Evolutionary conservation across 92 coral and sea anemone genomes (phyloP).

Genomic region (Parazoanthus swiftii): DNA sequence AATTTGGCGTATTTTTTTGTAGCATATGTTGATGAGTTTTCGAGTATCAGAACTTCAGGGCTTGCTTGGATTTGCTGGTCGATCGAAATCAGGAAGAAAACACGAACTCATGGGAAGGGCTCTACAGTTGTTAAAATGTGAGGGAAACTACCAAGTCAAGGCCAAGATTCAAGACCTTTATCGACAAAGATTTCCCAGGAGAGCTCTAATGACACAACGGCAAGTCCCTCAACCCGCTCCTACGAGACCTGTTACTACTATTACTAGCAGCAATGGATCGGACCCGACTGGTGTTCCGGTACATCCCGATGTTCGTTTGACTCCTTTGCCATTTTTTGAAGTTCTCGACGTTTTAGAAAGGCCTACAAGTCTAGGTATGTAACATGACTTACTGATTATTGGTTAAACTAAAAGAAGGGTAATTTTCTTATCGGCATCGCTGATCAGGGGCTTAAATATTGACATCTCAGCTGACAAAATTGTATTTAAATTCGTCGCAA

Average conservation of each 20-base stretch:
- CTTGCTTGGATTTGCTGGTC: constrained; percentile 92
- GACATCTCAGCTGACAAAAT: neutral
- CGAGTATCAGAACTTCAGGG: constrained; percentile 97
- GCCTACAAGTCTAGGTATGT: constrained; percentile 94
- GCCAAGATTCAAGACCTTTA: constrained; percentile 88
- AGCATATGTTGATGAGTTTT: constrained; percentile 99
- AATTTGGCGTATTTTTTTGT: constrained; percentile 24
- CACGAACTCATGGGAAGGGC: constrained; percentile 98
- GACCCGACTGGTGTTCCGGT: constrained; percentile 81
- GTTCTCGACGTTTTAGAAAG: constrained; percentile 91
- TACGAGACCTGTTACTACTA: constrained; percentile 52
- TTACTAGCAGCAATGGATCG: constrained; percentile 43
- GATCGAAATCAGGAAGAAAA: constrained; percentile 97
- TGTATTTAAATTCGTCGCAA: neutral
- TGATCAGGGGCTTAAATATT: neutral
- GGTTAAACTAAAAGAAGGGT: neutral
- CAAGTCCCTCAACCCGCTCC: constrained; percentile 50
- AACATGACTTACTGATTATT: neutral
- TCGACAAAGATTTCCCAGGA: constrained; percentile 89
- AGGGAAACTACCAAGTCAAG: constrained; percentile 79
- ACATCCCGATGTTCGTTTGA: constrained; percentile 90
- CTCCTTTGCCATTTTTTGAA: constrained; percentile 85
- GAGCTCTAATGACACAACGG: constrained; percentile 60
- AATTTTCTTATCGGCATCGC: neutral
- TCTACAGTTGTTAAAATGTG: constrained; percentile 90